Evolutionary conservation across 1,140 invertebrate species (phyloP).

Genomic region (Gryon sp.): DNA sequence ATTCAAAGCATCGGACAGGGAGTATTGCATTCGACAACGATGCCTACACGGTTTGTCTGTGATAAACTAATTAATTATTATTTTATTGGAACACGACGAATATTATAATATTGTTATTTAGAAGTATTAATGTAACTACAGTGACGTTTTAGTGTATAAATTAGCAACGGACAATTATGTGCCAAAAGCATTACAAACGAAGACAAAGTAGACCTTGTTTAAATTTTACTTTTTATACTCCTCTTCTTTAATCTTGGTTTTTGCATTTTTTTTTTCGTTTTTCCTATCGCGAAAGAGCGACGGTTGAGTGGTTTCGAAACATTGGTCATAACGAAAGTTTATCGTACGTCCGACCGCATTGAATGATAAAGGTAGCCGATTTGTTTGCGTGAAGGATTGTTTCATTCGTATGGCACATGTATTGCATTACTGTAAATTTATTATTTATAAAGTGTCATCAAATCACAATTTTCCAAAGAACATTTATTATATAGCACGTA

Average conservation of each 20-base stretch:
- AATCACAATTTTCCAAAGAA: conserved; percentile 45
- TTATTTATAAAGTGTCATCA: conserved; percentile 5
- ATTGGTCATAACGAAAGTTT: conserved; percentile 37
- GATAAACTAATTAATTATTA: conserved; percentile 62
- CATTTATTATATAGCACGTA: conserved; percentile 34
- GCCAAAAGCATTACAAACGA: conserved; percentile 30
- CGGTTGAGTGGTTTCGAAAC: conserved; percentile 41
- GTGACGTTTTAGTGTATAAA: conserved; percentile 15
- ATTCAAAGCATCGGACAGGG: neutral
- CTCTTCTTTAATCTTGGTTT: conserved; percentile 10
- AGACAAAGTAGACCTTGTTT: conserved; percentile 18
- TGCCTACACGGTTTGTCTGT: conserved; percentile 60
- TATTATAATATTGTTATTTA: conserved; percentile 28
- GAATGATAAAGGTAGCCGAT: conserved; percentile 3
- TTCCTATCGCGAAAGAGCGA: conserved; percentile 16
- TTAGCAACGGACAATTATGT: conserved; percentile 29
- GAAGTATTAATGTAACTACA: conserved; percentile 29
- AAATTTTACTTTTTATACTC: conserved; percentile 16
- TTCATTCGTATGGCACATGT: no score
- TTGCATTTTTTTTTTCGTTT: conserved; percentile 19
- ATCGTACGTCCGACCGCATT: conserved; percentile 6
- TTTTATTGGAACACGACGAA: conserved; percentile 30
- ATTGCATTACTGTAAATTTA: conserved; percentile 2
- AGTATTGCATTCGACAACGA: conserved; percentile 21
- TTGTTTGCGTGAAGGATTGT: neutral